A percentile compares a stretch with the other conserved stretches of the same genome.
Evolutionary conservation across 1,140 invertebrate genomes (phyloP).

Genomic region (Euglossa dilemma): DNA sequence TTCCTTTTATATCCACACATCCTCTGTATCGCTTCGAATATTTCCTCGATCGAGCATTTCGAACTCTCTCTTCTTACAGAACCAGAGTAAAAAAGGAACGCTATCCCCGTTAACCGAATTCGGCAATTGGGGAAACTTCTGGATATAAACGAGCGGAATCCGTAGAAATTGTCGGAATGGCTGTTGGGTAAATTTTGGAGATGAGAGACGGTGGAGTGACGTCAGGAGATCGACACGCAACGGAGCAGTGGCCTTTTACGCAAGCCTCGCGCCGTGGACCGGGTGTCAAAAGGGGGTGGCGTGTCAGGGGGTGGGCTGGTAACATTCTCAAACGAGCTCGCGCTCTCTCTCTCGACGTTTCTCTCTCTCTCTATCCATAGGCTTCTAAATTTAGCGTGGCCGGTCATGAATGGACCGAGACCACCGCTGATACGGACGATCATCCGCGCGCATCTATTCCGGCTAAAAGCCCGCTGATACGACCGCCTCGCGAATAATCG

Average conservation of each 20-base stretch:
- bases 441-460: conserved; percentile 34
- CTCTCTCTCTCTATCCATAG: background rate
- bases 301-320: conserved; percentile 18
- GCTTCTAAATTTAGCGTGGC: conserved; percentile 67
- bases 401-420: conserved; percentile 69
- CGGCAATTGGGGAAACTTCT: too few relatives aligned
- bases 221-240: conserved; percentile 43
- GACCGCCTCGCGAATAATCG: conserved; percentile 18
- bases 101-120: too few relatives aligned
- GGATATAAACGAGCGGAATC: too few relatives aligned
- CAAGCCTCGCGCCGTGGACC: background rate
- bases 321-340: conserved; percentile 57
- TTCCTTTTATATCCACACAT: too few relatives aligned
- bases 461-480: conserved; percentile 37
- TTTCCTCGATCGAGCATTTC: too few relatives aligned
- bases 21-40: too few relatives aligned
- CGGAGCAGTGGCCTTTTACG: conserved; percentile 59
- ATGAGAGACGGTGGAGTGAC: conserved; percentile 6
- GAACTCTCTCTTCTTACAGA: too few relatives aligned
- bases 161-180: too few relatives aligned
- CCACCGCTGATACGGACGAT: conserved; percentile 39
- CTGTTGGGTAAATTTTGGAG: too few relatives aligned
- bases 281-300: conserved; percentile 33
- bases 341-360: conserved; percentile 16
- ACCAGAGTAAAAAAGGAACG: too few relatives aligned